phyloP scores from a whole-genome alignment of 2,797 vertebrate genomes.

The Tokudaia muenninki region DNA sequence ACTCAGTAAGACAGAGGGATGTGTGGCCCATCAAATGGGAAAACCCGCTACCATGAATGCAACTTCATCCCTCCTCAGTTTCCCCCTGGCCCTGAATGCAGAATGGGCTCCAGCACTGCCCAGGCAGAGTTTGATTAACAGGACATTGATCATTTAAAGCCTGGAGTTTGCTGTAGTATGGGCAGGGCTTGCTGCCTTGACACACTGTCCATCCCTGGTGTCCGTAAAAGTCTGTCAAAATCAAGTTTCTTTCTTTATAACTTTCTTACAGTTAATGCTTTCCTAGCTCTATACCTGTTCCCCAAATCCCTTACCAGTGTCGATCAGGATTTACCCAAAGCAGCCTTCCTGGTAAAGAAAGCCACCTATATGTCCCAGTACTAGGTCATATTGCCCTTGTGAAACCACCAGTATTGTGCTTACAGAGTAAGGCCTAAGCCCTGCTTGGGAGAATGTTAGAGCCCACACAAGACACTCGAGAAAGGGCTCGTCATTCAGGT shows the following conservation, averaged over 20 bases:
- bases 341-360: not conserved
- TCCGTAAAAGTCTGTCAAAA: not conserved
- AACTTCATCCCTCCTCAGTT: not conserved
- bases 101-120: not conserved
- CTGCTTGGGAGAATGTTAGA: not conserved
- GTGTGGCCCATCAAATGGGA: not conserved
- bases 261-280: not conserved
- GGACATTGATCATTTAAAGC: not conserved
- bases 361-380: accelerated
- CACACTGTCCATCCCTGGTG: not conserved
- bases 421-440: not conserved
- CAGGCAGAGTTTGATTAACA: not conserved
- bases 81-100: not conserved
- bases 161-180: accelerated
- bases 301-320: not conserved
- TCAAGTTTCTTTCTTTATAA: not conserved
- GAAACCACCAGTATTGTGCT: not conserved
- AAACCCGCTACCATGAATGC: not conserved
- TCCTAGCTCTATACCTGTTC: not conserved
- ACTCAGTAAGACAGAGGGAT: not conserved
- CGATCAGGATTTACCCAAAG: not conserved
- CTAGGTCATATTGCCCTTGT: not conserved
- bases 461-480: not conserved
- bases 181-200: not conserved
- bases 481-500: not conserved